Conservation (phyloP, 2,888 invertebrate species). For the Luperina nickerlii region DNA sequence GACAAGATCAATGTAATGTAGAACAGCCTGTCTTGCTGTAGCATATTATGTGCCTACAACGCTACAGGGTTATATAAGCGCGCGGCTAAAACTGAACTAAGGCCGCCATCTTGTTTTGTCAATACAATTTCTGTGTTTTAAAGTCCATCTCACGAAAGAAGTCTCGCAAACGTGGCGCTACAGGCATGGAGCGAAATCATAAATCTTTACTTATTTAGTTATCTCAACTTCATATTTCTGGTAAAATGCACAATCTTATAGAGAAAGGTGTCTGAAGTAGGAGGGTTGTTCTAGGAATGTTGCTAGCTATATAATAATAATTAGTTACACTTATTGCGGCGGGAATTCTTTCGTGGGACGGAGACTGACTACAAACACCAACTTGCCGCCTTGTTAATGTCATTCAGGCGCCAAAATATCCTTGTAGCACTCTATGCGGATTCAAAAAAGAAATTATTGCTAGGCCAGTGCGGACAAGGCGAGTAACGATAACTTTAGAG, state of each 20-base stretch:
- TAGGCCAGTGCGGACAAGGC: background rate
- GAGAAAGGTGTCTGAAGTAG: background rate
- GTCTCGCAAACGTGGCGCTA: background rate
- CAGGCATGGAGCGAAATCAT: background rate
- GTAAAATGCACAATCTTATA: no score
- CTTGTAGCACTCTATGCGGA: background rate
- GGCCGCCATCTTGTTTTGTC: background rate
- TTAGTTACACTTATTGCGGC: background rate
- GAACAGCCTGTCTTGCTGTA: background rate
- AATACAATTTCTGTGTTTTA: background rate
- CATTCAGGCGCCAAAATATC: background rate
- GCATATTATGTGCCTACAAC: background rate
- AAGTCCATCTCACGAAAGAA: background rate
- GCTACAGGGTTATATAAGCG: no score
- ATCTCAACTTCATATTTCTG: no score
- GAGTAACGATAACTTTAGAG: background rate
- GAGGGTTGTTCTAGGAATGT: background rate
- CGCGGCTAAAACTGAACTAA: background rate
- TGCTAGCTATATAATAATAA: background rate
- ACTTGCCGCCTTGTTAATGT: background rate
- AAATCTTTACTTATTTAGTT: background rate
- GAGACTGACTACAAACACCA: background rate
- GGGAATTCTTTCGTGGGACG: background rate
- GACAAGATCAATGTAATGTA: background rate
- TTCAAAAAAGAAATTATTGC: background rate